Evolutionary conservation across 2,888 invertebrate species (phyloP), one percentile per base, ranked within the genome.

Genomic region (Drosophila prostipennis): DNA sequence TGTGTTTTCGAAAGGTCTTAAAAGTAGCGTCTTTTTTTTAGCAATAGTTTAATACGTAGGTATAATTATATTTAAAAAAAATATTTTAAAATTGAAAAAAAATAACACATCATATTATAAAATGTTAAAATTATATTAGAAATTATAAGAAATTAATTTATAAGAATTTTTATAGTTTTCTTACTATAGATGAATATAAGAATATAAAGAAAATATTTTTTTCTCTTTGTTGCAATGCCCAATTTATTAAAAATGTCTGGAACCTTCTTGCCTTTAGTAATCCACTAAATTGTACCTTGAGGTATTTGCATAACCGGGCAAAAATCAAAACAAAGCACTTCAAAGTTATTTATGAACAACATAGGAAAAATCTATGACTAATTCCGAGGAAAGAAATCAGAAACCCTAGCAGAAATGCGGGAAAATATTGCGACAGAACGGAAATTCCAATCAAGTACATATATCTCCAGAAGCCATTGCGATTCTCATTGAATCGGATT

Each of bases 361-460:
- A 67, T 39, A 23, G 10, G 1, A 37, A 13, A 36, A 49, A 49
- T 29, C 52, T 39, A 64, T 39, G 68, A 53, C 64, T 52, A 45
- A 64, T 40, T 19, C 32, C 5, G 13, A 29, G 16, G 6, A 36
- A 40, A 36, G 65, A 48, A 68, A 52, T 64, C 7, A 1, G 16
- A 39, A 39, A 32, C 32, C 2, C n/a, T 8, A 8, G 45, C n/a
- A 6, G 26, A 26, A 26, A 19, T 42, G 16, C 19, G 11, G 34
- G 19, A 37, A 52, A 45, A 42, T 34, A 8, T 4, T 39, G 32
- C 26, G 29, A 14, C 26, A 8, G 54, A 29, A 14, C 46, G 69
- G 64, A 37, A 37, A 64, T 55, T 23, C 61, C 65, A 77, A 79
- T 79, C 59, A 79, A 63, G 48, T 37, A 19, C 29, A 34, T 63